A percentile compares a stretch with the other conserved stretches of the same genome.
Evolutionary conservation across 30 jellyfish, hydroid and myxozoan species (phyloP).

Genomic region (Hydractinia symbiolongicarpus): DNA sequence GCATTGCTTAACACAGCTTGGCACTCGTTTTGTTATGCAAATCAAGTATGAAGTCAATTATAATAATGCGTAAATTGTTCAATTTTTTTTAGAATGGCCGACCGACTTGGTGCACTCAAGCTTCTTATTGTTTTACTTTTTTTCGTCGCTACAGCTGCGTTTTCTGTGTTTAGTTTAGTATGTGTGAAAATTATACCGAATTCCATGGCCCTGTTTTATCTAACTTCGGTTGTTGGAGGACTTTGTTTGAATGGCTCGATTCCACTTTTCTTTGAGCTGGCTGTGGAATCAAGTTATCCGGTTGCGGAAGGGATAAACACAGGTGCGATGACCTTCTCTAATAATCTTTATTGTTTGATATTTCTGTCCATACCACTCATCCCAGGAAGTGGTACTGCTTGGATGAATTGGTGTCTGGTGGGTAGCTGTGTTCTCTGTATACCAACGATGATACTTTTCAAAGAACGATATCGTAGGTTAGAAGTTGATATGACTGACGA

Average conservation of each 20-base stretch:
- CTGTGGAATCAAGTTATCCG: conserved; percentile 98
- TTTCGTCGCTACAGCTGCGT: conserved; percentile 72
- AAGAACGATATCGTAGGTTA: conserved; percentile 74
- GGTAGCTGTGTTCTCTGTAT: conserved; percentile 89
- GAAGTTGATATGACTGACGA: conserved; percentile 55
- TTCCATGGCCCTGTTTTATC: conserved; percentile 64
- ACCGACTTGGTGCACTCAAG: conserved; percentile 91
- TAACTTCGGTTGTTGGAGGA: conserved; percentile 82
- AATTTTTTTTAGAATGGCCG: conserved; percentile 73
- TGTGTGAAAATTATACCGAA: conserved; percentile 80
- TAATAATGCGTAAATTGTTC: neutral
- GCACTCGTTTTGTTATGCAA: neutral
- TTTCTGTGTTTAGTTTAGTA: conserved; percentile 67
- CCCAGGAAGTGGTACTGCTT: conserved; percentile 70
- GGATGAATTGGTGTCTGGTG: conserved; percentile 98
- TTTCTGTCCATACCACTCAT: conserved; percentile 87
- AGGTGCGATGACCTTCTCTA: conserved; percentile 97
- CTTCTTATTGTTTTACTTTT: conserved; percentile 62
- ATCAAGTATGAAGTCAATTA: neutral
- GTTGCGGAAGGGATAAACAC: conserved; percentile 98
- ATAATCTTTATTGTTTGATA: conserved; percentile 79
- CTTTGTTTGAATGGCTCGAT: conserved; percentile 92
- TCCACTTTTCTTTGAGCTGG: conserved; percentile 91
- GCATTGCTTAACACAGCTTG: neutral
- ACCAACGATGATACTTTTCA: conserved; percentile 89